A percentile compares a stretch with the other conserved stretches of the same genome.
Evolutionary conservation across 1,140 invertebrate species (phyloP).

Genomic region (Bombus affinis): DNA sequence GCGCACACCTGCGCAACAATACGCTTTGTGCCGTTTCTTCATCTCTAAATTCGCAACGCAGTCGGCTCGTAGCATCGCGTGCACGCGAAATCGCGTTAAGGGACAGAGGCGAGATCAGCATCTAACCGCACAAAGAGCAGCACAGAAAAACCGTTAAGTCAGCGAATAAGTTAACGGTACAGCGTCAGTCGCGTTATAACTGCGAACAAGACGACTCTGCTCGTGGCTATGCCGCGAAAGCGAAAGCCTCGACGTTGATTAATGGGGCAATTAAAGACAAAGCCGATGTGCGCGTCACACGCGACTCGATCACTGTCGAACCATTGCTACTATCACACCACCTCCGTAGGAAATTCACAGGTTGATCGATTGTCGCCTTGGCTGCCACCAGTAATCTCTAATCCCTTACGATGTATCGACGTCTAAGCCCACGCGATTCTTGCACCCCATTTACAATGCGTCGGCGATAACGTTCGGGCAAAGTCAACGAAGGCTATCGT

Average conservation of each 20-base stretch:
- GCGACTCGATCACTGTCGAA: slow-evolving; percentile 48
- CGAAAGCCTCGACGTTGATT: slow-evolving; percentile 66
- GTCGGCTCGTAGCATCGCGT: neutral
- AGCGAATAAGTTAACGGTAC: slow-evolving; percentile 51
- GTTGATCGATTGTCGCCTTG: slow-evolving; percentile 56
- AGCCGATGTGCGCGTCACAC: neutral
- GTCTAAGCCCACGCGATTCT: neutral
- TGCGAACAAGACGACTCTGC: slow-evolving; percentile 9
- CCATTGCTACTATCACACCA: slow-evolving; percentile 38
- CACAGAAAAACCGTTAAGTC: slow-evolving; percentile 42
- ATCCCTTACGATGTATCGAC: neutral
- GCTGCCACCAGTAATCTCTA: neutral
- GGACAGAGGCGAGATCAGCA: slow-evolving; percentile 6
- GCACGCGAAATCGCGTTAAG: neutral
- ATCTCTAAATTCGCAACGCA: neutral
- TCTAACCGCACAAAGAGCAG: slow-evolving; percentile 4
- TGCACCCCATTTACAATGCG: neutral
- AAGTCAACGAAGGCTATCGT: neutral
- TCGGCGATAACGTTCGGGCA: neutral
- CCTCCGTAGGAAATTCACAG: slow-evolving; percentile 40
- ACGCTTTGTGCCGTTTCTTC: neutral
- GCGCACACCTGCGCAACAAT: neutral
- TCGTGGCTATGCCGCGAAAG: slow-evolving; percentile 23
- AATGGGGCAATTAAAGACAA: slow-evolving; percentile 69
- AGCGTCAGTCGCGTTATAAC: slow-evolving; percentile 36